These are phyloP conservation scores for Loripinus fragilis DNA, from an alignment of 2,888 invertebrate species.

Conservation along the genomic window DNA sequence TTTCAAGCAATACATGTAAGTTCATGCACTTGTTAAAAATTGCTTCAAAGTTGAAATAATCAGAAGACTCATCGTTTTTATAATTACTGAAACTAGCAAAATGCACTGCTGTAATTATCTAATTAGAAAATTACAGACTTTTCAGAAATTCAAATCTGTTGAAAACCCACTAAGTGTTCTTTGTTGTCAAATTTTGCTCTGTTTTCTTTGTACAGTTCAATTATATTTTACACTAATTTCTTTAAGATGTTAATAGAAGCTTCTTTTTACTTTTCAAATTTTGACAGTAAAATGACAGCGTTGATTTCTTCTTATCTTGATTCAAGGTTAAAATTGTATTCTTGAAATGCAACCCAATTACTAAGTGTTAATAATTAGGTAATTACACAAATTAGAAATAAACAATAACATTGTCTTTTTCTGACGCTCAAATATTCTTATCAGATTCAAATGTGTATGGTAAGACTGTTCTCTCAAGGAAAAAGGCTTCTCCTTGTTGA, in stretches of 20 bases:
- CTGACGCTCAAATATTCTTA: background rate
- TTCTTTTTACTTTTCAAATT: background rate
- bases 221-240: background rate
- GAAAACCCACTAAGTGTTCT: too few species aligned
- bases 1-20: too few species aligned
- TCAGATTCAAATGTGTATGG: too few species aligned
- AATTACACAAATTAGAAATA: background rate
- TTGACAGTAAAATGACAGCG: background rate
- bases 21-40: too few species aligned
- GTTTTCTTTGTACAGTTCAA: background rate
- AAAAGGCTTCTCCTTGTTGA: too few species aligned
- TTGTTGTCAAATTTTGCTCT: background rate
- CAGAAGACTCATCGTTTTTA: too few species aligned
- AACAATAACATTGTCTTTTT: background rate
- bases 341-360: background rate
- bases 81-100: too few species aligned
- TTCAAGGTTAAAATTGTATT: background rate
- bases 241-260: background rate
- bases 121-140: too few species aligned
- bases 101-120: too few species aligned
- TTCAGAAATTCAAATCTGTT: too few species aligned
- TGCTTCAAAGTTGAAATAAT: too few species aligned
- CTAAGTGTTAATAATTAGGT: background rate
- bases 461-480: too few species aligned
- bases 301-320: background rate